These are phyloP conservation scores for Smithornis capensis DNA, from an alignment of 2,113 vertebrate genomes.

Conservation along the genomic window DNA sequence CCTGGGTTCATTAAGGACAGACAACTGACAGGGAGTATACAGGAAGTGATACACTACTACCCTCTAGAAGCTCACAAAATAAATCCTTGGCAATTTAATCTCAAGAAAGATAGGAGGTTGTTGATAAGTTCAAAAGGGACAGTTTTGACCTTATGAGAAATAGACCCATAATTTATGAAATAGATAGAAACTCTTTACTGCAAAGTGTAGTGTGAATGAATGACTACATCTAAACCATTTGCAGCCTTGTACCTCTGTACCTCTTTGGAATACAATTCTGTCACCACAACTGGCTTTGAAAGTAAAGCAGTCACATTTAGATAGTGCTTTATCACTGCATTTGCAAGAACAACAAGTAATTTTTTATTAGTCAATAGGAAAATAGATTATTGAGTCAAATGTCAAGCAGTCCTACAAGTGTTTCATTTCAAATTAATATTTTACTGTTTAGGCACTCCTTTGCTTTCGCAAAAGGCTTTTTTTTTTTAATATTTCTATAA, in stretches of 20 bases:
- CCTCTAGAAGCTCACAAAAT: not conserved
- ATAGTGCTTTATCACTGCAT: not conserved
- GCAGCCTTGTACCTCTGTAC: not conserved
- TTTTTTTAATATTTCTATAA: not conserved
- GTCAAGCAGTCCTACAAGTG: fast-evolving
- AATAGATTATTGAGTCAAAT: not conserved
- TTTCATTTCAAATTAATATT: not conserved
- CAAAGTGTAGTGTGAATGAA: not conserved
- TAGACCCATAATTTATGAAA: not conserved
- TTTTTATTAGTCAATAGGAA: not conserved
- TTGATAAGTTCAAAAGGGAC: not conserved
- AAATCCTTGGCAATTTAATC: not conserved
- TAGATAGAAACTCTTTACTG: not conserved
- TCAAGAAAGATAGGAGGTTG: not conserved
- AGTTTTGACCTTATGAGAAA: not conserved
- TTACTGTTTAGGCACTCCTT: not conserved
- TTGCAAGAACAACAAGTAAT: not conserved
- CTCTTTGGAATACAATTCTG: not conserved
- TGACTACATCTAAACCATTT: not conserved
- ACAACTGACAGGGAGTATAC: not conserved
- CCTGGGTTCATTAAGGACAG: not conserved
- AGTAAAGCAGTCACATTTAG: not conserved
- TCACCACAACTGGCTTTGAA: not conserved
- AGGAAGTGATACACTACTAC: not conserved
- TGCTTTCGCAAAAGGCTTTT: not conserved